Evolutionary conservation across 2,888 invertebrate genomes (phyloP), one percentile per base, ranked within the genome.

Genomic region (Epiblema foenella): DNA sequence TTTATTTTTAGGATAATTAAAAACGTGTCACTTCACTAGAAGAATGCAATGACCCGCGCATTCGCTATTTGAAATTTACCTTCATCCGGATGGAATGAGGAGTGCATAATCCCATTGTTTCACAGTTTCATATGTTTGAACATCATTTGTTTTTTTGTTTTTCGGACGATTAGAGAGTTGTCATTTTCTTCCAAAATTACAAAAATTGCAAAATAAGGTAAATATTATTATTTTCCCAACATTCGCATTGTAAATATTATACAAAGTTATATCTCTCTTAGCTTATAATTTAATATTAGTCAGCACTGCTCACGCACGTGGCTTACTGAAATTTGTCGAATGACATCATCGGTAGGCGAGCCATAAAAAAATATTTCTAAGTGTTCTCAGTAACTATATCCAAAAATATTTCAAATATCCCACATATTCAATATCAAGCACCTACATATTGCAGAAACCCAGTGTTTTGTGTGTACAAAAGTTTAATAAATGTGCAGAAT

Each of bases 401-500:
- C 57, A 81, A 84, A 78, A 79, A 75, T 75, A 76, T 79, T 79
- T 63, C 71, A 78, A 81, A 77, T 77, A 79, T 57, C 75, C 74
- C 51, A 76, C 24, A 33, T 59, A 52, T 18, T 72, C 20, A 65
- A 56, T 54, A 37, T 63, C 49, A 69, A 58, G 69, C 42, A 52
- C n/a, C 10, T 37, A 60, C 37, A 77, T 76, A 74, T 78, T 79
- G 74, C 74, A 76, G 74, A 70, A 83, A 81, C 82, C 82, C 78
- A 88, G 91, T 92, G 86, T 81, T 82, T 85, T 86, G 92, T 88
- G 89, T 91, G 89, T 87, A 86, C 82, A 87, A 83, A 80, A 81
- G 78, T 85, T 77, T 81, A 77, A 88, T 87, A 82, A 85, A 84
- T 91, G 96, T 96, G 85, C 92, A 93, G 96, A 95, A 96, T 96